Base-by-base conservation (phyloP, 2,888 invertebrate genomes). In the Thymelicus lineola region DNA sequence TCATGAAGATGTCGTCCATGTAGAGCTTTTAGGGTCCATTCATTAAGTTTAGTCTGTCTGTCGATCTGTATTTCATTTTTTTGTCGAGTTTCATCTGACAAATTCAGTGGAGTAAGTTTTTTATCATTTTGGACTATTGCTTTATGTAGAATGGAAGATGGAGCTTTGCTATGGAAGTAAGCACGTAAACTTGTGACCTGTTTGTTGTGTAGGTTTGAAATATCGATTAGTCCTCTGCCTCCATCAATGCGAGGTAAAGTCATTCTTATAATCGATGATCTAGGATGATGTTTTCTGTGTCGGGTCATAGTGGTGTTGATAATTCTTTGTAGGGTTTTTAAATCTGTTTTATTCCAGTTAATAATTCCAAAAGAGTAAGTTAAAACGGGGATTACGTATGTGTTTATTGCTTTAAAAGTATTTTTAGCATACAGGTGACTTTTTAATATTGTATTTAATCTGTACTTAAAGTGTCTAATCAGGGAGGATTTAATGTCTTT, bases 121-220 rank as follows among this genome's bases (percentile, higher is more conserved):
- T 61, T 61, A 7, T 53, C 53, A 9, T 15, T 17, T 17, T 20
- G 82, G 81, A 82, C 80, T 82, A 80, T 81, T 79, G 38, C 38
- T 6, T 46, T 61, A 45, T 65, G 70, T 38, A 70, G 4, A 10
- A 9, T n/a, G 10, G 64, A 64, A 15, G 17, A 48, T 12, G 38
- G 7, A n/a, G 70, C 6, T 53, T 63, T 66, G 0, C 46, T 17
- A 50, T 66, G 20, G 38, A 72, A 72, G 14, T 63, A 72, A 6
- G n/a, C 4, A 48, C 63, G 42, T 6, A 71, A 45, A 9, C 14
- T 67, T 14, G 53, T 58, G 2, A 71, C 66, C 17, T 66, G 70
- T 14, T 60, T 65, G 10, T 58, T 64, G 14, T 71, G 68, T 6
- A 70, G 35, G 58, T 72, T 70, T 36, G 6, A 36, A 12, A 70